Evolutionary conservation across 2,888 invertebrate genomes (phyloP).

Genomic region (Acholoe squamosa): DNA sequence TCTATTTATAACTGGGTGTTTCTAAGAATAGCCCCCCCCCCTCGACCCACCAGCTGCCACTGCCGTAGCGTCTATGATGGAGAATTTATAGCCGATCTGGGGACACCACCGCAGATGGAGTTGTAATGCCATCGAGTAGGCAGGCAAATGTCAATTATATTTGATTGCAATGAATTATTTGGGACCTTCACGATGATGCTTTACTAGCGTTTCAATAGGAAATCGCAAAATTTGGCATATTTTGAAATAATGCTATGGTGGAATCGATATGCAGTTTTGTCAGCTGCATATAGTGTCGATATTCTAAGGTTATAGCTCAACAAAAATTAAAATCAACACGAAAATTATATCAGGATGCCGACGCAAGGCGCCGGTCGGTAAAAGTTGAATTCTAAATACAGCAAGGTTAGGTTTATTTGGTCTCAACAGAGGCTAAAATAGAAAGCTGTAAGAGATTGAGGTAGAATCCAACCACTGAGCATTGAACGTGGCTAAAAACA

Average conservation of each 20-base stretch:
- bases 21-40: background rate
- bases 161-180: no score
- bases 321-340: background rate
- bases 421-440: constrained; percentile 9
- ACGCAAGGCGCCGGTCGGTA: background rate
- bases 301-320: no score
- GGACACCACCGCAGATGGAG: constrained; percentile 40
- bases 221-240: no score
- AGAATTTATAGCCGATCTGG: background rate
- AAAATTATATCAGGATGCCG: constrained; percentile 23
- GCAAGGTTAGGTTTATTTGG: background rate
- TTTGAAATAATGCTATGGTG: no score
- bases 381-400: constrained; percentile 34
- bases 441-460: background rate
- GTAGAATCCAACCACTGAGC: background rate
- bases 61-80: no score
- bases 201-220: no score
- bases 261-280: no score
- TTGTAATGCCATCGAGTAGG: background rate
- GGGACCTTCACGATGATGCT: no score
- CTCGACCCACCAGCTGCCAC: no score
- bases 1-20: constrained; percentile 36
- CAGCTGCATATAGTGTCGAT: no score
- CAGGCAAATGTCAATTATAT: background rate
- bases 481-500: background rate